Evolutionary conservation across 2,888 invertebrate species (phyloP).

Genomic region (Phaedon cochleariae): DNA sequence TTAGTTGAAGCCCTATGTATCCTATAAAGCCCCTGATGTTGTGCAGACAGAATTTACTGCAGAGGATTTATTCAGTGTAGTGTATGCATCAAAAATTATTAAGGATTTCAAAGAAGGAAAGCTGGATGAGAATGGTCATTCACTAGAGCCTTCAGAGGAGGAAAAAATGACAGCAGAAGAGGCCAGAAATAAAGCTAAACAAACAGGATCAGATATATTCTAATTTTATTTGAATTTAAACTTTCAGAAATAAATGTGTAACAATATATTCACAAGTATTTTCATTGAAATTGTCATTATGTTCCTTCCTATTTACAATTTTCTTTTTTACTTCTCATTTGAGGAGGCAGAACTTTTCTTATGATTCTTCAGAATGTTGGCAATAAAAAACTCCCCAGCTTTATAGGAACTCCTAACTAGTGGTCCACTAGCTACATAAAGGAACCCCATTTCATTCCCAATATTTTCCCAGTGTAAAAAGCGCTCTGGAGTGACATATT

Average conservation of each 20-base stretch:
- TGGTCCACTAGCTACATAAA: conserved; percentile 97
- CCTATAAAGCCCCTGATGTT: conserved; percentile 81
- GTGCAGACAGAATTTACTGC: conserved; percentile 84
- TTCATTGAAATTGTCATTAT: not conserved
- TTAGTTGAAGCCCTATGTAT: conserved; percentile 91
- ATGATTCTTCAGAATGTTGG: conserved; percentile 77
- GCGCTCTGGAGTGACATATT: conserved; percentile 96
- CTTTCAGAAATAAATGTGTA: not conserved
- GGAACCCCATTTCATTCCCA: conserved; percentile 88
- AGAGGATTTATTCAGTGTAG: conserved; percentile 80
- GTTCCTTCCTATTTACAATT: too few relatives aligned
- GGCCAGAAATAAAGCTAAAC: conserved; percentile 74
- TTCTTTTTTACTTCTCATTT: too few relatives aligned
- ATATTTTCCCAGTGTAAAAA: conserved; percentile 86
- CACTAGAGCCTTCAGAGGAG: conserved; percentile 75
- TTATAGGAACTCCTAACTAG: conserved; percentile 96
- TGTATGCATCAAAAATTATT: conserved; percentile 82
- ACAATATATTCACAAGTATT: not conserved
- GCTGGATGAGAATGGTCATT: conserved; percentile 72
- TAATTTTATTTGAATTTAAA: conserved; percentile 31
- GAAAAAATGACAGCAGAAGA: conserved; percentile 78
- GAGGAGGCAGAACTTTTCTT: conserved; percentile 60
- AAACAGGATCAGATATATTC: conserved; percentile 87
- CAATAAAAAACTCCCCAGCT: conserved; percentile 95
- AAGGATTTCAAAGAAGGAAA: conserved; percentile 78